Base-by-base conservation (phyloP, 2,113 vertebrate genomes). In the Corythoichthys intestinalis region DNA sequence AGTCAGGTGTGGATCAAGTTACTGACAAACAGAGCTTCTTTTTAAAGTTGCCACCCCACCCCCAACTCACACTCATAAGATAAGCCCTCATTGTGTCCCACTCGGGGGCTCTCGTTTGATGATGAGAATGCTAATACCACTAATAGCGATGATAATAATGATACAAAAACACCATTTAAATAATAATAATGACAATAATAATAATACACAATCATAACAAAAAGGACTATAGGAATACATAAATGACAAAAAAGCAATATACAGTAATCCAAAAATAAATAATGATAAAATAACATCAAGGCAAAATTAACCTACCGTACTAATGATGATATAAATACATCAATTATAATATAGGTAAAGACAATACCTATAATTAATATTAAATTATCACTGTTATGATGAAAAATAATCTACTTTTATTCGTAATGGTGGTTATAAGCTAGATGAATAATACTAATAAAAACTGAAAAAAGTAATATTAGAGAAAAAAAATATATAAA, bases 1-100 rank as follows among this genome's bases (percentile, higher is more conserved):
- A 80, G 88, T 85, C 77, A 86, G 83, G 87, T 85, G 85, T 86
- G 82, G 90, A 90, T 93, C 91, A 82, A 72, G 89, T 93, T 93
- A 90, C 92, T 65, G 6, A 79, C 74, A 87, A 92, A 93, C 91
- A 93, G 91, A 91, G 90, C 86, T 89, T 83, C 88, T 89, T 90
- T 93, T 91, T 88, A 88, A 91, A 86, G 81, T 81, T 85, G 88
- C 81, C 71, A 83, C 91, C 85, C 89, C 81, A 83, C 83, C 78
- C 86, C 73, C 77, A 71, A 79, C 84, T 74, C 82, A 71, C 71
- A 78, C 83, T 73, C 74, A 75, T 79, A 85, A 85, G 88, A 86
- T 82, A 87, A 85, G 80, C 78, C 77, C 76, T 88, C 83, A 88
- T 88, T 92, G 88, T 92, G 85, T 81, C 78, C 72, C 68, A 74